Conservation (phyloP, 2,113 vertebrate genomes). For the Saimiri boliviensis region DNA sequence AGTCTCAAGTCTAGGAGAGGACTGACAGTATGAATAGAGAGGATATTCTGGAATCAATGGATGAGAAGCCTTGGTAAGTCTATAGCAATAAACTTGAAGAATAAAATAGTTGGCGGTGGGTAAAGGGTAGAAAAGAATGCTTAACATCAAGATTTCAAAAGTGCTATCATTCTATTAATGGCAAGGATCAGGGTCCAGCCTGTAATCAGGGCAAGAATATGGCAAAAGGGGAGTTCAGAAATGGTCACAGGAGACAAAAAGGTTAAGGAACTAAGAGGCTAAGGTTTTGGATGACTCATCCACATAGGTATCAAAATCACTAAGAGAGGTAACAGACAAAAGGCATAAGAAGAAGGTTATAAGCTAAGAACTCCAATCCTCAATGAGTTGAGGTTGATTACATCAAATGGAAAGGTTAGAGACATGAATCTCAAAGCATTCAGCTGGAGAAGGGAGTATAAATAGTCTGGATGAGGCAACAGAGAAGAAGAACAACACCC, state of each 20-base stretch:
- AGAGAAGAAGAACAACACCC: neutral
- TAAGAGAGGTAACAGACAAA: neutral
- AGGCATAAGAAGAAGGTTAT: neutral
- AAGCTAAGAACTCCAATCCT: neutral
- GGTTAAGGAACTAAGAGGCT: neutral
- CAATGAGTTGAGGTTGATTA: neutral
- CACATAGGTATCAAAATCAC: neutral
- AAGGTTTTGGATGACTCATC: neutral
- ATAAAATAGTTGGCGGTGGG: neutral
- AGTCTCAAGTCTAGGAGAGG: neutral
- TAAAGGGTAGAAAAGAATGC: neutral
- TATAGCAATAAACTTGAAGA: neutral
- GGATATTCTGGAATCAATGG: neutral
- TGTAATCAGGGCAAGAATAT: neutral
- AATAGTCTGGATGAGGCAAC: neutral
- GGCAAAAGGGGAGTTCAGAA: neutral
- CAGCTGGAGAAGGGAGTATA: neutral
- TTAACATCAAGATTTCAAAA: constrained; percentile 11
- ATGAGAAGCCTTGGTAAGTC: neutral
- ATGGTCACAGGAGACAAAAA: neutral
- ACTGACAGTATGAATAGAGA: neutral
- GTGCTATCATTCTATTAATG: neutral
- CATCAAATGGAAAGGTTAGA: neutral
- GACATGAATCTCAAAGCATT: constrained; percentile 11
- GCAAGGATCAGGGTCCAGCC: neutral